Evolutionary conservation across 2,888 invertebrate species (phyloP).

Genomic region (Drosophila basisetae): DNA sequence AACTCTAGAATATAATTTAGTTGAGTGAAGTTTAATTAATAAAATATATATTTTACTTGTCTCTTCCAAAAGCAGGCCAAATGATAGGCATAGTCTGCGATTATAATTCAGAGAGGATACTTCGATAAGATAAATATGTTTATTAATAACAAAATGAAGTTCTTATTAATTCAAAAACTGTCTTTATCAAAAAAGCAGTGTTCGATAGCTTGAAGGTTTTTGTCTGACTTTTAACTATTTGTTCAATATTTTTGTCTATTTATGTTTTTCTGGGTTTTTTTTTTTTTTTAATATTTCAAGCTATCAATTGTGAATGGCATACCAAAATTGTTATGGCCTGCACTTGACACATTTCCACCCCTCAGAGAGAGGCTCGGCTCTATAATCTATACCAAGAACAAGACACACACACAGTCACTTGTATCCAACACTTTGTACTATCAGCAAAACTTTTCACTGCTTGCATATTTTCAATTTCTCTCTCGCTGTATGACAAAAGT

Average conservation of each 20-base stretch:
- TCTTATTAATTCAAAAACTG: not conserved
- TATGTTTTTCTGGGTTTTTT: constrained; percentile 8
- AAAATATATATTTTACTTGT: not conserved
- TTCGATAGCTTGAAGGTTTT: too few species aligned
- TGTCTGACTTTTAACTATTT: too few species aligned
- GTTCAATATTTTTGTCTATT: not conserved
- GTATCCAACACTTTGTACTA: constrained; percentile 33
- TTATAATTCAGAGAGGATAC: not conserved
- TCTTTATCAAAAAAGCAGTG: not conserved
- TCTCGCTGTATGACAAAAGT: constrained; percentile 64
- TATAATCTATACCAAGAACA: constrained; percentile 46
- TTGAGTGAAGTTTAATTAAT: not conserved
- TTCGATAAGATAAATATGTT: too few species aligned
- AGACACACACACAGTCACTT: constrained; percentile 22
- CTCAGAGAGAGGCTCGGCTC: constrained; percentile 18
- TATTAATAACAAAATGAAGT: not conserved
- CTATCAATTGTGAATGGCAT: constrained; percentile 3
- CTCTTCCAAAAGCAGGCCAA: not conserved
- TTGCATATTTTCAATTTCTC: constrained; percentile 76
- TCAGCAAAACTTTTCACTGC: constrained; percentile 64
- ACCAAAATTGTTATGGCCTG: constrained; percentile 37
- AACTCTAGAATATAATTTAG: not conserved
- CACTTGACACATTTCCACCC: constrained; percentile 69
- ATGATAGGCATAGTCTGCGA: not conserved
- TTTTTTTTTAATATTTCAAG: constrained; percentile 37